Evolutionary conservation across 1,140 invertebrate species (phyloP), one percentile per base, ranked within the genome.

Genomic region (Telenomus remus): DNA sequence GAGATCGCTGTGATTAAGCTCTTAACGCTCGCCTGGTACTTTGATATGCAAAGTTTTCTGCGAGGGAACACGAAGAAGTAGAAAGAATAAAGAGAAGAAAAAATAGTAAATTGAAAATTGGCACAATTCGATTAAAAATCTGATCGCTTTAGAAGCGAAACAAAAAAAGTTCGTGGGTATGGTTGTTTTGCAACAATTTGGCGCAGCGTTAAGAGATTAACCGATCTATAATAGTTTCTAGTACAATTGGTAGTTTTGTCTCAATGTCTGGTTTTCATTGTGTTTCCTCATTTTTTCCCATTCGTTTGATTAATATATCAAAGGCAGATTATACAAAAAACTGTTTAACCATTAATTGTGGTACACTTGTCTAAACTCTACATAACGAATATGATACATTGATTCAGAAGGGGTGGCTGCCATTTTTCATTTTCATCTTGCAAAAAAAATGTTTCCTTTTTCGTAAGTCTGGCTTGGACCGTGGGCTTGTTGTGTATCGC

Each of bases 311-410:
- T 49, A 55, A 65, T 73, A 73, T 73, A 73, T 73, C 70, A 73
- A 73, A 73, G 70, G 70, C 61, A 65, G 70, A 73, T 73, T 65
- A 73, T 73, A 73, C 82, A 83, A 80, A n/a, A n/a, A 84, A 81
- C 77, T 83, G 63, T 27, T 74, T 83, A 85, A 84, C 81, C 76
- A 79, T 72, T 63, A 72, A 64, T 64, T 78, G 56, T 73, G 69
- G 74, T 76, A 72, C 78, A 78, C 72, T 55, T 42, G n/a, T 66
- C 59, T 73, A 79, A 50, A 76, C 55, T 73, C 69, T 78, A 78
- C 77, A 81, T 79, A 81, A 81, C 76, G 73, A 79, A 81, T 81
- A 81, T 81, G 72, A 70, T 81, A 81, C 78, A 81, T 78, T 79
- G 16, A 69, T 69, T 55, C 6, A 44, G 19, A 27, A n/a, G 19